phyloP scores from a whole-genome alignment of 2,113 vertebrate species.

The Nanorana parkeri region DNA sequence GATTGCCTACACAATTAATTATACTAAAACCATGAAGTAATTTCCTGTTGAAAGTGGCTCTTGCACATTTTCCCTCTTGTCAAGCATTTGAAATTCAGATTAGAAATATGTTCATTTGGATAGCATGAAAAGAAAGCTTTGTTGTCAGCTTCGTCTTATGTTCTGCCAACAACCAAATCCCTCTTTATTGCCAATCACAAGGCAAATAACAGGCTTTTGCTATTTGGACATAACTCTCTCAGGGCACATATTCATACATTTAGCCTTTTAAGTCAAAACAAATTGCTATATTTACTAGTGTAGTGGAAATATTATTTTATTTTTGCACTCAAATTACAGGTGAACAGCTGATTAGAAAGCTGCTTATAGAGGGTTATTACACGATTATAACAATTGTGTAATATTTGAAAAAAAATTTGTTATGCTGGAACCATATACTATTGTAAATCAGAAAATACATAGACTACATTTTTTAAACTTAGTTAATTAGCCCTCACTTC shows the following conservation, averaged over 20 bases:
- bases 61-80: constrained; percentile 80
- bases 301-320: constrained; percentile 36
- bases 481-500: too few relatives aligned
- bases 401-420: too few relatives aligned
- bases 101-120: constrained; percentile 88
- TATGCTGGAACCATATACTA: too few relatives aligned
- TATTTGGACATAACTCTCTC: constrained; percentile 64
- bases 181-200: constrained; percentile 72
- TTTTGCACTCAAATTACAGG: neutral
- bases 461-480: too few relatives aligned
- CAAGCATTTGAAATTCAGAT: constrained; percentile 89
- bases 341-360: neutral
- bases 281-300: constrained; percentile 15
- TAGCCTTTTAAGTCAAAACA: constrained; percentile 66
- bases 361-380: too few relatives aligned
- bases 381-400: too few relatives aligned
- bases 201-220: constrained; percentile 73
- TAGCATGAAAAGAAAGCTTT: constrained; percentile 82
- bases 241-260: constrained; percentile 69
- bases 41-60: constrained; percentile 82
- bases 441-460: too few relatives aligned
- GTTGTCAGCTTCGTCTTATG: constrained; percentile 81
- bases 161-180: constrained; percentile 78
- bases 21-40: constrained; percentile 87
- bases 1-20: constrained; percentile 82